Conservation (phyloP, 2,888 invertebrate species). For the Cybosia mesomella region DNA sequence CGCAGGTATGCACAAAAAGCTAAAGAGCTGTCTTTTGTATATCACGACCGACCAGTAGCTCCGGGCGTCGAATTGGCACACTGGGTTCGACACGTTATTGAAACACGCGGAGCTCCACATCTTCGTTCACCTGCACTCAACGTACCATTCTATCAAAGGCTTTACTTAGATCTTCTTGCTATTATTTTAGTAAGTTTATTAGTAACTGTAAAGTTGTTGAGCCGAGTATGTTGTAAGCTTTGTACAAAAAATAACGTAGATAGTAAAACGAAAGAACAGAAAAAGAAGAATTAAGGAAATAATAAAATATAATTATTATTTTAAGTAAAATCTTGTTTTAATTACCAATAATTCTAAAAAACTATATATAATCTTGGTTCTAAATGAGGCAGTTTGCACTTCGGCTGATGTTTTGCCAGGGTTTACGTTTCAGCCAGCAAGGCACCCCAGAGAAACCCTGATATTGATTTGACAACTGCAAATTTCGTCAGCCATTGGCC, state of each 20-base stretch:
- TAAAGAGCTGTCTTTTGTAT: slow-evolving; percentile 57
- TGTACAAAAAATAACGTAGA: slow-evolving; percentile 5
- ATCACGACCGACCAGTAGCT: slow-evolving; percentile 57
- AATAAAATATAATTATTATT: background rate
- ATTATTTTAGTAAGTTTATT: slow-evolving; percentile 7
- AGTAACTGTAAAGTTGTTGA: background rate
- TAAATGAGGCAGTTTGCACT: too few species aligned
- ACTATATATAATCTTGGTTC: too few species aligned
- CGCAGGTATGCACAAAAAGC: slow-evolving; percentile 56
- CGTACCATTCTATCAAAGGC: slow-evolving; percentile 62
- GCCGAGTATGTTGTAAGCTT: background rate
- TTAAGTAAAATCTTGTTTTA: background rate
- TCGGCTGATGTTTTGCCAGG: too few species aligned
- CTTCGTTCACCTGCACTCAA: slow-evolving; percentile 61
- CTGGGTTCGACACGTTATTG: slow-evolving; percentile 63
- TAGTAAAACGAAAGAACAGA: background rate
- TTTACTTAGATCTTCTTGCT: slow-evolving; percentile 55
- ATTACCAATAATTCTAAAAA: too few species aligned
- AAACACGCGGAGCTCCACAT: slow-evolving; percentile 60
- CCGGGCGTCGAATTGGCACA: slow-evolving; percentile 60
- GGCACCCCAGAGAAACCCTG: too few species aligned
- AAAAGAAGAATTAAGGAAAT: slow-evolving; percentile 7
- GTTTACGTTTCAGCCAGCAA: background rate
- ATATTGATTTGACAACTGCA: too few species aligned
- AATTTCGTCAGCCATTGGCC: too few species aligned